A percentile compares a stretch with the other conserved stretches of the same genome.
Evolutionary conservation across 2,888 invertebrate genomes (phyloP).

Genomic region (Platycheirus albimanus): DNA sequence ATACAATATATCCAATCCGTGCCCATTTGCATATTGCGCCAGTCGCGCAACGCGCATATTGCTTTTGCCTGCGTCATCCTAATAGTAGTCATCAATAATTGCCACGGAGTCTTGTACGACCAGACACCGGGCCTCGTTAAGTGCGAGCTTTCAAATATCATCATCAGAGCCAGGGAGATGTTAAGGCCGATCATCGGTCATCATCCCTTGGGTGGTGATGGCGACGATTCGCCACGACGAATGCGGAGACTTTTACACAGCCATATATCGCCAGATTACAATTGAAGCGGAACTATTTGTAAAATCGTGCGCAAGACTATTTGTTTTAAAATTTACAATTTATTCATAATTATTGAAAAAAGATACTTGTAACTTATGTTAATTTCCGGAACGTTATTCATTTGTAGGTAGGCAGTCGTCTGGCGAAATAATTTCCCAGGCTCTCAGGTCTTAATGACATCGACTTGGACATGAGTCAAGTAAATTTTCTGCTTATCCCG

Average conservation of each 20-base stretch:
- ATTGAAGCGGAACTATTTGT: conserved; percentile 69
- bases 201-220: conserved; percentile 44
- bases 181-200: conserved; percentile 28
- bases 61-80: conserved; percentile 58
- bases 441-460: conserved; percentile 21
- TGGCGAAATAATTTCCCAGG: conserved; percentile 55
- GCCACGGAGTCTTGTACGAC: conserved; percentile 41
- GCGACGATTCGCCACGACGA: no score
- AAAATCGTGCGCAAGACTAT: conserved; percentile 45
- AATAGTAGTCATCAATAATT: conserved; percentile 59
- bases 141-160: conserved; percentile 30
- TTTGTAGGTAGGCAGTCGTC: no score
- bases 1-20: conserved; percentile 40
- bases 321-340: conserved; percentile 54
- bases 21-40: conserved; percentile 33
- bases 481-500: conserved; percentile 42
- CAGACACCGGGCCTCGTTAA: conserved; percentile 44
- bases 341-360: conserved; percentile 54
- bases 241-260: neutral
- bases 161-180: neutral
- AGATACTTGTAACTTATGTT: conserved; percentile 34
- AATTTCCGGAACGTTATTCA: conserved; percentile 48
- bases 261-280: conserved; percentile 16
- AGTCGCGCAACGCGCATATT: neutral
- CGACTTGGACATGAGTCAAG: conserved; percentile 57